phyloP scores from a whole-genome alignment of 1,140 invertebrate genomes.

The Lutraria rhynchaena region DNA sequence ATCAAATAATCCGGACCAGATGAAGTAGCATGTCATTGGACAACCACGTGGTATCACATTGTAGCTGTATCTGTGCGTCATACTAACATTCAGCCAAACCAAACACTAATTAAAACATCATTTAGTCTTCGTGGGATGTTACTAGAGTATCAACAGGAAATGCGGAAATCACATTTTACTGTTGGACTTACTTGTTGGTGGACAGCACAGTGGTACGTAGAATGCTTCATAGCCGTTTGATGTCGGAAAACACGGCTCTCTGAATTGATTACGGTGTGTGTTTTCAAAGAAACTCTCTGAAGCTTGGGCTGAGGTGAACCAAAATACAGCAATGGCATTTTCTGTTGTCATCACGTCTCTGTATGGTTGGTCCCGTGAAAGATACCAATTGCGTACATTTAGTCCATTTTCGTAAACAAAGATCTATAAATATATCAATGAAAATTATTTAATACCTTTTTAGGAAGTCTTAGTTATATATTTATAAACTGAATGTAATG shows the following conservation, averaged over 20 bases:
- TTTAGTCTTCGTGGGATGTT: too few relatives aligned
- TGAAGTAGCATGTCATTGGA: too few relatives aligned
- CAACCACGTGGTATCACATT: too few relatives aligned
- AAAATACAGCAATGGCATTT: slow-evolving; percentile 42
- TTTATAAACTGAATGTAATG: too few relatives aligned
- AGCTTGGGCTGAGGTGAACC: slow-evolving; percentile 34
- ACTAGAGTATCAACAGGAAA: background rate
- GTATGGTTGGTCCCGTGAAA: slow-evolving; percentile 21
- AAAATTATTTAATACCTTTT: too few relatives aligned
- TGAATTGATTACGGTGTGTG: slow-evolving; percentile 31
- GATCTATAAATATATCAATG: slow-evolving; percentile 25
- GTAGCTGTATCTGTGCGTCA: too few relatives aligned
- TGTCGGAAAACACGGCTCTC: slow-evolving; percentile 49
- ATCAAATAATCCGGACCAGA: too few relatives aligned
- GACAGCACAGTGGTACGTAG: slow-evolving; percentile 39
- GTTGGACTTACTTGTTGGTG: slow-evolving; percentile 42
- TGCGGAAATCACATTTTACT: background rate
- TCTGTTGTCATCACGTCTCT: slow-evolving; percentile 24
- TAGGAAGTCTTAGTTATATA: too few relatives aligned
- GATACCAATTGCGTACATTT: slow-evolving; percentile 31
- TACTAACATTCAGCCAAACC: too few relatives aligned
- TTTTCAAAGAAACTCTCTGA: slow-evolving; percentile 41
- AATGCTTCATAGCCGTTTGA: slow-evolving; percentile 51
- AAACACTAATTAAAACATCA: too few relatives aligned
- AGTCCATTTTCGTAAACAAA: slow-evolving; percentile 30